Conservation (phyloP, 1,140 invertebrate genomes). For the Leptoteleia sp. region DNA sequence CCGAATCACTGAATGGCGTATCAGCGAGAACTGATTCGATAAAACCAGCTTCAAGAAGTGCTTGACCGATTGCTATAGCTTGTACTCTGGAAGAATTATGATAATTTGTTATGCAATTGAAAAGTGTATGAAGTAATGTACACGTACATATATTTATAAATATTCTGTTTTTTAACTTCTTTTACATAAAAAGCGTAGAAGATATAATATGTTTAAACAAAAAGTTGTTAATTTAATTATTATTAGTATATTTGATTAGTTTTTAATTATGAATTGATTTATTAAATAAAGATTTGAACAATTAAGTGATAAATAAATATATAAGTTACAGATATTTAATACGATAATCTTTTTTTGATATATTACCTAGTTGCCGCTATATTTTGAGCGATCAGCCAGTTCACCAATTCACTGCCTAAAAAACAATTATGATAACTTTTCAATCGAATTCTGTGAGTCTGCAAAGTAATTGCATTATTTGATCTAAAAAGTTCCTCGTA, state of each 20-base stretch:
- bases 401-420: conserved; percentile 87
- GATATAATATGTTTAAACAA: too few relatives aligned
- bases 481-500: conserved; percentile 87
- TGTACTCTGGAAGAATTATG: conserved; percentile 83
- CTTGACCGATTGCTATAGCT: conserved; percentile 90
- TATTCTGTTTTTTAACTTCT: too few relatives aligned
- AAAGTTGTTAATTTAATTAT: too few relatives aligned
- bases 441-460: conserved; percentile 85
- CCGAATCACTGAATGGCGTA: conserved; percentile 81
- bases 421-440: conserved; percentile 86
- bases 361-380: conserved; percentile 83
- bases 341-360: too few relatives aligned
- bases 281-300: too few relatives aligned
- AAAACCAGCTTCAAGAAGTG: conserved; percentile 88
- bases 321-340: too few relatives aligned
- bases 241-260: too few relatives aligned
- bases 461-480: conserved; percentile 83
- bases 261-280: too few relatives aligned
- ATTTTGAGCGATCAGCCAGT: conserved; percentile 88
- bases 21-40: conserved; percentile 86
- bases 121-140: too few relatives aligned
- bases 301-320: too few relatives aligned
- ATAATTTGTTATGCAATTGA: not conserved
- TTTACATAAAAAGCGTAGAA: too few relatives aligned
- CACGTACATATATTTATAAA: too few relatives aligned